Conservation (phyloP, 2,797 vertebrate genomes). For the Thunnus albacares region DNA sequence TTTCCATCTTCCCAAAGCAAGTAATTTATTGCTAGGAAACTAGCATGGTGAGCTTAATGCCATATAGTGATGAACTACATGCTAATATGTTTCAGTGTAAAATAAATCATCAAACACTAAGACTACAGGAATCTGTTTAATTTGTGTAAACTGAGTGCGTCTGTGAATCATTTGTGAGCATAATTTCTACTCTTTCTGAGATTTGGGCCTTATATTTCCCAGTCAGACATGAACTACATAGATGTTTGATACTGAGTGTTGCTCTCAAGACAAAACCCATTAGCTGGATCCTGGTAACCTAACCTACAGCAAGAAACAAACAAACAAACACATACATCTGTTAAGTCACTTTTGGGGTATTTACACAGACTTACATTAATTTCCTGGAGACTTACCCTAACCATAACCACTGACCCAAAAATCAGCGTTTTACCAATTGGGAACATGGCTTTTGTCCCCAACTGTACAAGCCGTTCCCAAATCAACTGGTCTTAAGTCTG, state of each 20-base stretch:
- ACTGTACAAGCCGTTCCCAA: too few species aligned
- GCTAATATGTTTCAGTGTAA: background rate
- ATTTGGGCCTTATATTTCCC: background rate
- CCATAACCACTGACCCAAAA: too few species aligned
- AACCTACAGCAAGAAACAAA: constrained; percentile 6
- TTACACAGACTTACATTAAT: too few species aligned
- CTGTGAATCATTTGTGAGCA: background rate
- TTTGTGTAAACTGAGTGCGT: background rate
- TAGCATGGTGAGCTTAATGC: background rate
- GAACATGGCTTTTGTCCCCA: too few species aligned
- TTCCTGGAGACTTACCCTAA: too few species aligned
- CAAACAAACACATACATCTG: too few species aligned
- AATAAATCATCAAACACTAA: background rate
- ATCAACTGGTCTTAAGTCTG: too few species aligned
- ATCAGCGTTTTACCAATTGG: too few species aligned
- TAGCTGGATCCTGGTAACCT: constrained; percentile 12
- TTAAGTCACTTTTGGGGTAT: too few species aligned
- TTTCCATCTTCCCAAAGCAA: background rate
- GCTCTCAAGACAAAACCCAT: constrained; percentile 12
- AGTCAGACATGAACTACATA: background rate
- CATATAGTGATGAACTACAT: background rate
- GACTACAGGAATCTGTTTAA: background rate
- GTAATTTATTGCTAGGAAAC: background rate
- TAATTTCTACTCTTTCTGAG: background rate
- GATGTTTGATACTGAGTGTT: background rate